Percentiles rank a stretch among this genome's conserved stretches.
phyloP scores from a whole-genome alignment of 2,113 vertebrate genomes.

The Varanus salvator region DNA sequence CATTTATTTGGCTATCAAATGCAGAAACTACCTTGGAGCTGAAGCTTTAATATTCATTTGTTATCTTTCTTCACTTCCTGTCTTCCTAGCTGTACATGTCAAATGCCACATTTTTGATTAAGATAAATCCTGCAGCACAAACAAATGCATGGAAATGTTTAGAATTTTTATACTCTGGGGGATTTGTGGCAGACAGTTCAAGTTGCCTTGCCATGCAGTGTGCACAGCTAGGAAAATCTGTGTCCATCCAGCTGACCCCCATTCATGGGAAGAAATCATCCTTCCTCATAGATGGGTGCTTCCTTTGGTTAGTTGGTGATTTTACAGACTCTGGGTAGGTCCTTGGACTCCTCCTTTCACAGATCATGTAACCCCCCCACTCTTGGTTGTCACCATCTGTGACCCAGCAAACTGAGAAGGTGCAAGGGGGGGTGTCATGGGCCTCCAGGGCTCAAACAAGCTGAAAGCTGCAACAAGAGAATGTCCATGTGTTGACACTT shows the following conservation, averaged over 20 bases:
- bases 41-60: background rate
- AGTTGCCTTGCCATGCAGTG: background rate
- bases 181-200: background rate
- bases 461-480: too few species aligned
- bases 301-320: background rate
- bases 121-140: background rate
- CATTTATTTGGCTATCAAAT: background rate
- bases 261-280: too few species aligned
- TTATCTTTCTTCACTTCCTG: background rate
- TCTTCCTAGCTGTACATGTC: background rate
- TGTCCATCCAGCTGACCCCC: too few species aligned
- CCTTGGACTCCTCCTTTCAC: too few species aligned
- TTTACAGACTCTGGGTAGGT: background rate
- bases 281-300: background rate
- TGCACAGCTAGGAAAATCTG: background rate
- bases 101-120: background rate
- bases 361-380: too few species aligned
- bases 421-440: too few species aligned
- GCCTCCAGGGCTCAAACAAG: too few species aligned
- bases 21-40: background rate
- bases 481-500: too few species aligned
- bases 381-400: too few species aligned
- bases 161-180: background rate
- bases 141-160: background rate
- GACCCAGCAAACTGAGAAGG: too few species aligned